Conservation (phyloP, 2,797 vertebrate species). For the Myiotriccus ornatus region DNA sequence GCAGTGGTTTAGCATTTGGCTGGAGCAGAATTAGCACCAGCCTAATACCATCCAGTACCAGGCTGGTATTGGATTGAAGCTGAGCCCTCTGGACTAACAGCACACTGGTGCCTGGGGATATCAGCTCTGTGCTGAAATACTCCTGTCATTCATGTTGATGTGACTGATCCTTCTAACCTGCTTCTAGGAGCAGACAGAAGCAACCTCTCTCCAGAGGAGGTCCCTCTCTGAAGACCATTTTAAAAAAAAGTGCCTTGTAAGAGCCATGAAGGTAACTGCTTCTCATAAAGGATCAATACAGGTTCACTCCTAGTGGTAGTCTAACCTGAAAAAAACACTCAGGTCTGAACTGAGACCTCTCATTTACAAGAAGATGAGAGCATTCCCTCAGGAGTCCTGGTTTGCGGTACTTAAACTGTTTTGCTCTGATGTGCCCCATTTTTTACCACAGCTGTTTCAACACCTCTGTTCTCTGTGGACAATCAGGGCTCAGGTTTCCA, state of each 20-base stretch:
- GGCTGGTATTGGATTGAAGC: not conserved
- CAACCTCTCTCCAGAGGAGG: not conserved
- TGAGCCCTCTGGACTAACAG: not conserved
- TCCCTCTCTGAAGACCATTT: not conserved
- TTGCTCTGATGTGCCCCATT: not conserved
- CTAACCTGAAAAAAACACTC: not conserved
- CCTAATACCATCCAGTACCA: too few relatives aligned
- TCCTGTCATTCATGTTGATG: not conserved
- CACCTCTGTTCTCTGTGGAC: not conserved
- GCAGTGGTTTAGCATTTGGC: not conserved
- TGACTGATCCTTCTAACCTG: not conserved
- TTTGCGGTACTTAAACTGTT: not conserved
- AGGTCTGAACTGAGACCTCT: not conserved
- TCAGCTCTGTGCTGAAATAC: not conserved
- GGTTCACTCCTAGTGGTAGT: not conserved
- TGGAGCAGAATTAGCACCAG: not conserved
- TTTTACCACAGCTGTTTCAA: constrained; percentile 34
- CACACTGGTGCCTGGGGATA: not conserved
- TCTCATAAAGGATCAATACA: not conserved
- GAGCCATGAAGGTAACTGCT: not conserved
- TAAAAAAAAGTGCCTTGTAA: not conserved
- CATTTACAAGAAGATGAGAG: not conserved
- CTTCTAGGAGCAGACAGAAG: not conserved
- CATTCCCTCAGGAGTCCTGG: constrained; percentile 9
- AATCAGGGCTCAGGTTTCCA: not conserved